These are phyloP conservation scores for Drosophila pseudoobscura DNA, from an alignment of 1,140 invertebrate genomes.

Conservation along the genomic window DNA sequence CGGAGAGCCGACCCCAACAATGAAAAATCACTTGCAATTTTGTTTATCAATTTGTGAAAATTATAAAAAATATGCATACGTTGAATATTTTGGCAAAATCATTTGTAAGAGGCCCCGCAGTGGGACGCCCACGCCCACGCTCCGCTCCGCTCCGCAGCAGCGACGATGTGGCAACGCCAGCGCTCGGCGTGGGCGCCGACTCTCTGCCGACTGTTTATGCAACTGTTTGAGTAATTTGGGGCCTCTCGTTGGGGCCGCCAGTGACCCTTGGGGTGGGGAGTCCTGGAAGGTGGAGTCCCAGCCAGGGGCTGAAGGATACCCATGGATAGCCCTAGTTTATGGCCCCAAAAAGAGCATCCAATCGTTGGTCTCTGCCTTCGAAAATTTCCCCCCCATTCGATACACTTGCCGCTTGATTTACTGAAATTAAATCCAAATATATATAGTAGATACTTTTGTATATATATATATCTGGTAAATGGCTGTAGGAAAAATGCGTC, in stretches of 20 bases:
- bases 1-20: constrained; percentile 39
- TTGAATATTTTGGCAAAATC: constrained; percentile 79
- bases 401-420: constrained; percentile 68
- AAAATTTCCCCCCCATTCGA: constrained; percentile 47
- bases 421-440: constrained; percentile 71
- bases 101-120: constrained; percentile 66
- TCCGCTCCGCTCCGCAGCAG: constrained; percentile 5
- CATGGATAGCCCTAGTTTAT: too few relatives aligned
- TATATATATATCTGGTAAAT: constrained; percentile 8
- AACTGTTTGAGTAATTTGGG: constrained; percentile 62
- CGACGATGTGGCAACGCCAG: constrained; percentile 64
- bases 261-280: background rate
- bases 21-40: constrained; percentile 82
- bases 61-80: constrained; percentile 82
- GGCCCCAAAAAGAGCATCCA: constrained; percentile 10
- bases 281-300: too few relatives aligned
- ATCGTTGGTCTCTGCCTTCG: background rate
- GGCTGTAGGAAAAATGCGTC: constrained; percentile 68
- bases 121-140: constrained; percentile 56
- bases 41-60: constrained; percentile 82
- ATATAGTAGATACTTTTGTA: constrained; percentile 24
- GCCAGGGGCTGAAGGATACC: too few relatives aligned
- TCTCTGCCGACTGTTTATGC: constrained; percentile 69
- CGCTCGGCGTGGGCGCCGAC: constrained; percentile 36
- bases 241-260: constrained; percentile 13